Evolutionary conservation across 2,888 invertebrate species (phyloP).

Genomic region (Eubasilissa splendida): DNA sequence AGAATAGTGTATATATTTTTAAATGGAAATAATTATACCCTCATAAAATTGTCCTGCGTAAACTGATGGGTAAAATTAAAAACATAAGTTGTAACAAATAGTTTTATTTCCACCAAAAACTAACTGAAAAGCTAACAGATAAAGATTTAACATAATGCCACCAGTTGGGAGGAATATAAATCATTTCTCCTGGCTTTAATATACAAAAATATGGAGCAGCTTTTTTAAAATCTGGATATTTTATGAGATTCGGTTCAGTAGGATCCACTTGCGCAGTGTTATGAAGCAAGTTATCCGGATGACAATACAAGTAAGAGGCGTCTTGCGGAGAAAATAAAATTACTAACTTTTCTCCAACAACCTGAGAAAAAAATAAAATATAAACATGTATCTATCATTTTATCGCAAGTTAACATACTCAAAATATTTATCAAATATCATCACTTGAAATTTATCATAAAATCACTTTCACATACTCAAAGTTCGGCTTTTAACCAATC

Average conservation of each 20-base stretch:
- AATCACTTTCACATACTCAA: no score
- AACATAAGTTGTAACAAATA: no score
- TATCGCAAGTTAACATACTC: no score
- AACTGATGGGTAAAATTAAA: no score
- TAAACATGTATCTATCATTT: no score
- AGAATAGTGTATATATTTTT: no score
- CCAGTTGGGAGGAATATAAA: constrained; percentile 96
- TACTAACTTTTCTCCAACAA: constrained; percentile 92
- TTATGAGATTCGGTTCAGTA: constrained; percentile 79
- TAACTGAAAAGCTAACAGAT: constrained; percentile 93
- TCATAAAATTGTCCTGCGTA: no score
- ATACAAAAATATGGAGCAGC: constrained; percentile 79
- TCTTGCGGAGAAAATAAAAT: constrained; percentile 85
- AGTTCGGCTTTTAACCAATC: no score
- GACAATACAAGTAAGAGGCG: constrained; percentile 83
- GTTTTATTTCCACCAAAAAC: constrained; percentile 94
- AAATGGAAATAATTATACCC: no score
- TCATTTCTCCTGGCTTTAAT: constrained; percentile 87
- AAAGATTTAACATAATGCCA: constrained; percentile 97
- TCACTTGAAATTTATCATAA: no score
- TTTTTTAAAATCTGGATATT: constrained; percentile 80
- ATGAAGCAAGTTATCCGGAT: constrained; percentile 81
- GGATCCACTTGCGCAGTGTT: constrained; percentile 96
- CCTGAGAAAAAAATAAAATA: constrained; percentile 66
- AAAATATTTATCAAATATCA: no score